Conservation (phyloP, 1,140 invertebrate species). For the Matsumurasca onukii region DNA sequence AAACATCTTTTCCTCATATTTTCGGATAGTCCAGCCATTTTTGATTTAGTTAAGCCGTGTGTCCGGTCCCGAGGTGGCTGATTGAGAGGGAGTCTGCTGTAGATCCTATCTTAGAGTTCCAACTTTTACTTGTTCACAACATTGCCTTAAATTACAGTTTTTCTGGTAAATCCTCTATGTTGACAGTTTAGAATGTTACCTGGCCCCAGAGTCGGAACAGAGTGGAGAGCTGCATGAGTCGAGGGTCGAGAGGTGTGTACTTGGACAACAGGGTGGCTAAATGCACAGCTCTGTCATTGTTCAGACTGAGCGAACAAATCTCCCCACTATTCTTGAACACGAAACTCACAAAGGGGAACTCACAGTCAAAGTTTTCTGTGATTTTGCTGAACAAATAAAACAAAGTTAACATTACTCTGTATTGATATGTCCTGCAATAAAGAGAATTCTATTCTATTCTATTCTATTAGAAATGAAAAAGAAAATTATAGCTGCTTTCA, state of each 20-base stretch:
- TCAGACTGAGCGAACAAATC: background rate
- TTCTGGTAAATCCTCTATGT: too few relatives aligned
- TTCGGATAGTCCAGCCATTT: too few relatives aligned
- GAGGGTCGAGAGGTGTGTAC: slow-evolving; percentile 5
- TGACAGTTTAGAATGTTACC: background rate
- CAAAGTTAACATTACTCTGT: background rate
- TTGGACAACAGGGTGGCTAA: background rate
- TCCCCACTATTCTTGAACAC: background rate
- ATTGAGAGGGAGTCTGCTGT: too few relatives aligned
- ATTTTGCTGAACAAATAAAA: background rate
- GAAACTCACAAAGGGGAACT: slow-evolving; percentile 1
- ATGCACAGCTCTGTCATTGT: background rate
- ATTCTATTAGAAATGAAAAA: too few relatives aligned
- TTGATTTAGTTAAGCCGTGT: too few relatives aligned
- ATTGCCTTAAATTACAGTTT: too few relatives aligned
- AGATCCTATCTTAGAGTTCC: too few relatives aligned
- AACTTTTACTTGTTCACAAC: too few relatives aligned
- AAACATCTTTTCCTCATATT: too few relatives aligned
- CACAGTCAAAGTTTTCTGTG: background rate
- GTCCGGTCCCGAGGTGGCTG: too few relatives aligned
- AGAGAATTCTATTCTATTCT: too few relatives aligned
- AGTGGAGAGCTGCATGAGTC: background rate
- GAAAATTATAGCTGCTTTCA: too few relatives aligned
- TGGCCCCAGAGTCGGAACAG: background rate
- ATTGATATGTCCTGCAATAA: background rate